Conservation (phyloP, 2,888 invertebrate genomes). For the Noctua fimbriata region DNA sequence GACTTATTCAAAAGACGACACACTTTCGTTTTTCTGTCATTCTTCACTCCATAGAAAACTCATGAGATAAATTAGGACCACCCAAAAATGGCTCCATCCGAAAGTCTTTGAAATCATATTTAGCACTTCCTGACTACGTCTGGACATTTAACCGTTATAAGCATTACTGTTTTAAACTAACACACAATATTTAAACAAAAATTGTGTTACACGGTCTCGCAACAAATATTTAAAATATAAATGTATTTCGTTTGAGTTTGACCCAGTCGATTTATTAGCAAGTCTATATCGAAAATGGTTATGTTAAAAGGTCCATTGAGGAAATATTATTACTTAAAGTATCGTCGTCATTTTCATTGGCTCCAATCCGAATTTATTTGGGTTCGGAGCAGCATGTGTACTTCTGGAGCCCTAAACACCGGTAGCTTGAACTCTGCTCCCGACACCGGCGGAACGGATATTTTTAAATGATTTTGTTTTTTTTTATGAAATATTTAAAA, state of each 20-base stretch:
- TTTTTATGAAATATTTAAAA: too few species aligned
- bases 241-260: constrained; percentile 25
- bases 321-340: background rate
- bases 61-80: constrained; percentile 27
- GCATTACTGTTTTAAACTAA: constrained; percentile 30
- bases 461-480: too few species aligned
- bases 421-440: too few species aligned
- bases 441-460: too few species aligned
- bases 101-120: constrained; percentile 37
- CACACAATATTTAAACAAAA: constrained; percentile 51
- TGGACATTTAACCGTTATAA: constrained; percentile 35
- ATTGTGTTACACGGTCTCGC: constrained; percentile 59
- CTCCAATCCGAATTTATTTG: too few species aligned
- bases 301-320: background rate
- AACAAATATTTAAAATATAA: constrained; percentile 29
- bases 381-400: too few species aligned
- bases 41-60: constrained; percentile 26
- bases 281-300: constrained; percentile 12
- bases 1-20: constrained; percentile 1
- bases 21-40: constrained; percentile 22
- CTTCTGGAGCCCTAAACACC: too few species aligned
- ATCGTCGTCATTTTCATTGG: too few species aligned
- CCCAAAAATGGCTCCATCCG: constrained; percentile 39
- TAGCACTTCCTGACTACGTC: constrained; percentile 18
- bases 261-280: constrained; percentile 47